Conservation (phyloP, 2,888 invertebrate species). For the Limulus polyphemus region DNA sequence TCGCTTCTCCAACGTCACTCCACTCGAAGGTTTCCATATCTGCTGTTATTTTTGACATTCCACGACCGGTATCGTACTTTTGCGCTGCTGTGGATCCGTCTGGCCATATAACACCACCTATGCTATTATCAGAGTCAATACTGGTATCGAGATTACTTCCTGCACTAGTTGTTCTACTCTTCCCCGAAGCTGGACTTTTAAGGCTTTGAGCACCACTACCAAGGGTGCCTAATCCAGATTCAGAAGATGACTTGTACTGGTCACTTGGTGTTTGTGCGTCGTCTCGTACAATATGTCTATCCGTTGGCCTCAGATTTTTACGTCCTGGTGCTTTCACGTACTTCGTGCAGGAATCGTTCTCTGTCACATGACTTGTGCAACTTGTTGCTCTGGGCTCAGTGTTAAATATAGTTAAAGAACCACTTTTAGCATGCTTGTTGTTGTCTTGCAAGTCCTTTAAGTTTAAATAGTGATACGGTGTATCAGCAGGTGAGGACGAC, state of each 20-base stretch:
- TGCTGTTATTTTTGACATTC: constrained; percentile 7
- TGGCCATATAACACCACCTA: constrained; percentile 10
- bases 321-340: not conserved
- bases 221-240: constrained; percentile 29
- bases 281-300: not conserved
- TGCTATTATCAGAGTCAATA: constrained; percentile 27
- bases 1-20: too few relatives aligned
- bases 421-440: too few relatives aligned
- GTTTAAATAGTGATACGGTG: too few relatives aligned
- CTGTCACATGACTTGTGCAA: too few relatives aligned
- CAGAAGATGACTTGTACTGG: constrained; percentile 26
- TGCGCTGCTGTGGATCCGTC: not conserved
- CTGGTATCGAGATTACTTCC: constrained; percentile 27
- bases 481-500: too few relatives aligned
- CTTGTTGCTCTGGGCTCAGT: too few relatives aligned
- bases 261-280: constrained; percentile 7
- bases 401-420: too few relatives aligned
- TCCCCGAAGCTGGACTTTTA: constrained; percentile 19
- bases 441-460: too few relatives aligned
- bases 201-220: constrained; percentile 20
- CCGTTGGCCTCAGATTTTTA: not conserved
- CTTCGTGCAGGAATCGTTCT: not conserved
- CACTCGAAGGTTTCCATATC: constrained; percentile 3
- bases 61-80: not conserved
- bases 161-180: constrained; percentile 20